Evolutionary conservation across 2,113 vertebrate genomes (phyloP), one percentile per base, ranked within the genome.

Genomic region (Halichoeres trimaculatus): DNA sequence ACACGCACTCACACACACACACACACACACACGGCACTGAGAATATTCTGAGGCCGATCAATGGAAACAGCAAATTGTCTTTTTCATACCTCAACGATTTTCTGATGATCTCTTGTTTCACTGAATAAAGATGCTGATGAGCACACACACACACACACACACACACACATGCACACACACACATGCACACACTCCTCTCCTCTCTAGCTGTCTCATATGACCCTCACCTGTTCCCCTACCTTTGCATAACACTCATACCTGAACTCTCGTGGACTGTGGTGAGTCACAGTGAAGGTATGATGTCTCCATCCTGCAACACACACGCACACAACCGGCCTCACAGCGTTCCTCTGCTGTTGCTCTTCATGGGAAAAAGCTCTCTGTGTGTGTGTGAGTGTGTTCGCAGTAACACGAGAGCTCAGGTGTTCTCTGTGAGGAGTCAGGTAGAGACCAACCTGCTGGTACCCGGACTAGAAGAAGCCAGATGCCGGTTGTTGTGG

Each of bases 61-160:
- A 75, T 74, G 47, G 13, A 72, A 72, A 45, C 50, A 64, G 71
- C 56, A 66, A 87, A 85, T 68, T 56, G 70, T 75, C 61, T 70
- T 70, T 81, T 87, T 85, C 70, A 85, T 80, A 68, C 45, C 40
- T 76, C 72, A 78, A 57, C 12, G 71, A 69, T 62, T 86, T 43
- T 43, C 14, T 43, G 41, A 74, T 78, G 63, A 69, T 78, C 76
- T 82, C 65, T 38, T 5, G 40, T 85, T 74, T 74, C 77, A 79
- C 65, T 10, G 40, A 40, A 20, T 51, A 22, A 8, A 8, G 53
- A 8, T 16, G 20, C 50, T 48, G 34, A 24, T 17, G n/a, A 55
- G 48, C 41, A 43, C 16, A 26, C 51, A 51, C 52, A 64, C 20
- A 22, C 58, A 61, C 56, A 52, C 56, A 68, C 43, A 34, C 5